Conservation (phyloP, 2,888 invertebrate genomes). For the Scaeva pyrastri region DNA sequence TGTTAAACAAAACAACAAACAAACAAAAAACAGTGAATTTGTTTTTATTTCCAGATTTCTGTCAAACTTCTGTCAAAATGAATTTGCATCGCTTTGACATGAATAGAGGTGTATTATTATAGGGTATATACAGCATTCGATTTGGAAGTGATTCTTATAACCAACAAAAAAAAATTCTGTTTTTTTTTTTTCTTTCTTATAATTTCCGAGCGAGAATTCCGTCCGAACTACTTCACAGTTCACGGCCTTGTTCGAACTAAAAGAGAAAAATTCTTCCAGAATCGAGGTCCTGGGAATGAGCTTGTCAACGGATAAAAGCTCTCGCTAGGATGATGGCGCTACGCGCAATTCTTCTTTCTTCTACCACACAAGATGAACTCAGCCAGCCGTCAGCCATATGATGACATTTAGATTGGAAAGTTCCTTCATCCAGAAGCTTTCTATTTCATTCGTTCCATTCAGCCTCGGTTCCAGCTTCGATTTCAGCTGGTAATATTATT, state of each 20-base stretch:
- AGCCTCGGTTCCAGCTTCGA: no score
- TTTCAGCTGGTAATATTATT: conserved; percentile 17
- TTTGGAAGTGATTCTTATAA: conserved; percentile 31
- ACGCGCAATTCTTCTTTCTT: conserved; percentile 54
- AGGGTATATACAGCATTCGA: conserved; percentile 3
- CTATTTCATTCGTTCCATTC: conserved; percentile 58
- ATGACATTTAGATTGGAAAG: conserved; percentile 40
- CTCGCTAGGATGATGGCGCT: conserved; percentile 16
- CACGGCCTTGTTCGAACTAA: conserved; percentile 84
- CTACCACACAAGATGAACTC: conserved; percentile 58
- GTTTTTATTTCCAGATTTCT: conserved; percentile 12
- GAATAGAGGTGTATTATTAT: background rate
- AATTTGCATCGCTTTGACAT: conserved; percentile 45
- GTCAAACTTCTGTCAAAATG: conserved; percentile 39
- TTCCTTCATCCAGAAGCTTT: conserved; percentile 38
- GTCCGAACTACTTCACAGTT: conserved; percentile 80
- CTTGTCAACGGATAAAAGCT: conserved; percentile 57
- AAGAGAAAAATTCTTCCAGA: conserved; percentile 78
- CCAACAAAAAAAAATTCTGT: conserved; percentile 18
- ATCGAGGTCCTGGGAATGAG: conserved; percentile 82
- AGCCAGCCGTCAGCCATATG: conserved; percentile 62
- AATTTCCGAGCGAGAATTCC: conserved; percentile 59
- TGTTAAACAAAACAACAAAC: no score
- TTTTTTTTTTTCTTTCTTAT: background rate
- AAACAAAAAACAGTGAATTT: background rate